phyloP scores from a whole-genome alignment of 2,888 invertebrate genomes.

The Antheraea assamensis region DNA sequence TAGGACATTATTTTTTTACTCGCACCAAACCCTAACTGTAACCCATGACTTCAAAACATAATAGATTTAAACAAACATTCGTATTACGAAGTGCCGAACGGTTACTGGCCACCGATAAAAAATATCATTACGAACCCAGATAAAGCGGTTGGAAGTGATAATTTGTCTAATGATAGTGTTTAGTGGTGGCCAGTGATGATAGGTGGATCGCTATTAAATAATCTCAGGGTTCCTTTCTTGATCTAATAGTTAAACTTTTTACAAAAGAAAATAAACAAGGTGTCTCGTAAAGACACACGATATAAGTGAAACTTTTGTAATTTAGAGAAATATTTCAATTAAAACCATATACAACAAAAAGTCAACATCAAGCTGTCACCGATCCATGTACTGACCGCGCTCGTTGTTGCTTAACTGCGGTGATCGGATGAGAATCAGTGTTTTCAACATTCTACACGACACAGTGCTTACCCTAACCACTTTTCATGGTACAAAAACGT shows the following conservation, averaged over 20 bases:
- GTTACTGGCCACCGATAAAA: slow-evolving; percentile 44
- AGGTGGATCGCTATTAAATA: slow-evolving; percentile 38
- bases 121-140: slow-evolving; percentile 55
- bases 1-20: slow-evolving; percentile 26
- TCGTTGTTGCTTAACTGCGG: no score
- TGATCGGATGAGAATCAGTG: no score
- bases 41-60: slow-evolving; percentile 44
- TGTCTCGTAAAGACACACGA: no score
- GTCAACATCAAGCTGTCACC: no score
- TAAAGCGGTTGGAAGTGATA: slow-evolving; percentile 53
- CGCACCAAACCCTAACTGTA: slow-evolving; percentile 34
- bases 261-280: no score
- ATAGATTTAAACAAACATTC: slow-evolving; percentile 78
- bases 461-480: no score
- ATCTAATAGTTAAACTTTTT: not conserved
- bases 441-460: no score
- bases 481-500: no score
- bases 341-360: no score
- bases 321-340: no score
- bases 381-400: no score
- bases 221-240: slow-evolving; percentile 28
- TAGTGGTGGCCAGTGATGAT: slow-evolving; percentile 45
- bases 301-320: not conserved
- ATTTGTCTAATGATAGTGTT: slow-evolving; percentile 63
- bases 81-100: slow-evolving; percentile 46